These are phyloP conservation scores for Thelaira solivaga DNA, from an alignment of 2,888 invertebrate species.

Conservation along the genomic window DNA sequence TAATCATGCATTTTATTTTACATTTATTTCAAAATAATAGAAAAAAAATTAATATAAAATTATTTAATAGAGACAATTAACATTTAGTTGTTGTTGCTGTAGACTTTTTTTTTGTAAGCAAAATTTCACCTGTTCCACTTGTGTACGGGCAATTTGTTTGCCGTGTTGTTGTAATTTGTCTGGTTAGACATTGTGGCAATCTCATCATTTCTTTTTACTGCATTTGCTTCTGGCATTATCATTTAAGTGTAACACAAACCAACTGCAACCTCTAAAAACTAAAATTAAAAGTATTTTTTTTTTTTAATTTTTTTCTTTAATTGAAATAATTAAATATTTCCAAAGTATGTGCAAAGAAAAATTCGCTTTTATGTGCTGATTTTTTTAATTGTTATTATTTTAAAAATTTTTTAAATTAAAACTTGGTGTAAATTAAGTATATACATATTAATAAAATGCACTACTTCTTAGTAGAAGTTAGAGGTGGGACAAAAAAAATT, in stretches of 20 bases:
- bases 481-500: too few relatives aligned
- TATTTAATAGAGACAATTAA: constrained; percentile 15
- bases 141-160: constrained; percentile 39
- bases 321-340: constrained; percentile 33
- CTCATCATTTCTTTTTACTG: constrained; percentile 53
- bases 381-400: neutral
- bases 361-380: neutral
- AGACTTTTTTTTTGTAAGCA: neutral
- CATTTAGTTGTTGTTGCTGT: constrained; percentile 17
- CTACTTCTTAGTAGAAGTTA: too few relatives aligned
- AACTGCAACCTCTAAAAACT: constrained; percentile 6
- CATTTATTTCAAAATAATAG: neutral
- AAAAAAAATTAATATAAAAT: neutral
- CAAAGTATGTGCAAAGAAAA: constrained; percentile 53
- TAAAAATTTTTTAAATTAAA: neutral
- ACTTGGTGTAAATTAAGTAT: constrained; percentile 5
- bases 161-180: constrained; percentile 19
- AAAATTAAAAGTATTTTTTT: constrained; percentile 36
- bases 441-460: too few relatives aligned
- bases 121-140: constrained; percentile 46
- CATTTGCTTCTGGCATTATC: constrained; percentile 53
- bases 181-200: constrained; percentile 45
- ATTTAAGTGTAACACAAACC: neutral
- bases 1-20: constrained; percentile 45
- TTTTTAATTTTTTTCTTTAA: constrained; percentile 32